Evolutionary conservation across 2,888 invertebrate species (phyloP).

Genomic region (Diplazon laetatorius): DNA sequence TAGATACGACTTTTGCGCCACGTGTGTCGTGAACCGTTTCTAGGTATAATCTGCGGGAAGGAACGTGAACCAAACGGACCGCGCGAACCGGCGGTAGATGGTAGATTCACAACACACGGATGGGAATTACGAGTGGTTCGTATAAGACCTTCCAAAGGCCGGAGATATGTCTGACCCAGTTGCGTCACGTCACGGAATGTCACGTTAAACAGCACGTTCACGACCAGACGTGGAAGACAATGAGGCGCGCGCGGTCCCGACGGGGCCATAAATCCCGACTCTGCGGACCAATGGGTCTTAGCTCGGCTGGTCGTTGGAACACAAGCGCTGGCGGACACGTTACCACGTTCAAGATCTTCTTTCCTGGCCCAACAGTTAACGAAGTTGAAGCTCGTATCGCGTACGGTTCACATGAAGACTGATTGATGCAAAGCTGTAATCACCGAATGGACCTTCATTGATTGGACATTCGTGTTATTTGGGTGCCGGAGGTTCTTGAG

Average conservation of each 20-base stretch:
- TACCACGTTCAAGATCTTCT: slow-evolving; percentile 28
- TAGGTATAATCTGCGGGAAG: slow-evolving; percentile 14
- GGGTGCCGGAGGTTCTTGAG: no score
- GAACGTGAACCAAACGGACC: slow-evolving; percentile 10
- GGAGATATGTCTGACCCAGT: slow-evolving; percentile 75
- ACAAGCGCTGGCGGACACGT: slow-evolving; percentile 6
- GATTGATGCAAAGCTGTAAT: no score
- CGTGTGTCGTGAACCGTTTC: slow-evolving; percentile 51
- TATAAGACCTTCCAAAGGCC: slow-evolving; percentile 66
- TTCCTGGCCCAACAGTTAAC: slow-evolving; percentile 5
- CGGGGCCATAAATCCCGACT: slow-evolving; percentile 77
- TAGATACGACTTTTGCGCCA: slow-evolving; percentile 44
- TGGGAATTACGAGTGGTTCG: slow-evolving; percentile 40
- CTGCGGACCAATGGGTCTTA: slow-evolving; percentile 42
- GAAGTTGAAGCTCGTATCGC: neutral
- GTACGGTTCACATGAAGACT: neutral
- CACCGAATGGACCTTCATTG: no score
- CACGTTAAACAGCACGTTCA: slow-evolving; percentile 68
- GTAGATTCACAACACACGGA: slow-evolving; percentile 35
- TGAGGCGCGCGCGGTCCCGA: slow-evolving; percentile 68
- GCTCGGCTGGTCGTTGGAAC: slow-evolving; percentile 43
- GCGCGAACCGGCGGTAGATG: slow-evolving; percentile 39
- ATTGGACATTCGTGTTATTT: no score
- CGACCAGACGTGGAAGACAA: slow-evolving; percentile 70
- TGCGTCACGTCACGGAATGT: slow-evolving; percentile 75